Evolutionary conservation across 2,113 vertebrate genomes (phyloP), one percentile per base, ranked within the genome.

Genomic region (Taurulus bubalis): DNA sequence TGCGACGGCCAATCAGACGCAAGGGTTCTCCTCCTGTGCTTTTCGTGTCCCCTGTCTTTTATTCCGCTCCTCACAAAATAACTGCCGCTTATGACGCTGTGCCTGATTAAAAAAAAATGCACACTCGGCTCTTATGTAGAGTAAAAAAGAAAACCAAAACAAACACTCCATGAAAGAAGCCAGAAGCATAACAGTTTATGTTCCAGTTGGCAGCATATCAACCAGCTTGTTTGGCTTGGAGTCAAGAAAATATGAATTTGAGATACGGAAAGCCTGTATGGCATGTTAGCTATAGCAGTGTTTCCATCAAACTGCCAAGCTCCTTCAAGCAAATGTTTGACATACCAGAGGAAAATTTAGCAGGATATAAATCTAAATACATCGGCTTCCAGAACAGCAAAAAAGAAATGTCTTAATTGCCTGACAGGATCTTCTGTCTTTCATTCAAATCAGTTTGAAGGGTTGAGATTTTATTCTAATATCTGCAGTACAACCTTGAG

Each of bases 191-290:
- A 74, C 47, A n/a, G 45, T 69, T 77, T 49, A 30, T 47, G 73
- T 72, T 86, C 59, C 74, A 79, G 55, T 69, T 88, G 75, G 84
- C 80, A 58, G 45, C 51, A 59, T 36, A 60, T 76, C 66, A 78
- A 69, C 30, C 58, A 47, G 42, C 53, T 49, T 70, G 63, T 86
- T 78, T 86, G 75, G 77, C 80, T 66, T 2, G 2, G 58, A 81
- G 51, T 42, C 71, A 83, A 70, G 32, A 56, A 38, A 47, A 59
- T 38, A 56, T 69, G 45, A 78, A 76, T 26, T 58, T 55, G 64
- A 79, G 45, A 55, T 55, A 30, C 4, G 55, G 16, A 58, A 49
- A 56, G 40, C 32, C 32, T 8, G 24, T n/a, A 26, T 38, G 59
- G 38, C 62, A 40, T 55, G 28, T 67, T 56, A 60, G 42, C 70